Conservation (phyloP, 2,888 invertebrate genomes). For the Tryphoninae sp. region DNA sequence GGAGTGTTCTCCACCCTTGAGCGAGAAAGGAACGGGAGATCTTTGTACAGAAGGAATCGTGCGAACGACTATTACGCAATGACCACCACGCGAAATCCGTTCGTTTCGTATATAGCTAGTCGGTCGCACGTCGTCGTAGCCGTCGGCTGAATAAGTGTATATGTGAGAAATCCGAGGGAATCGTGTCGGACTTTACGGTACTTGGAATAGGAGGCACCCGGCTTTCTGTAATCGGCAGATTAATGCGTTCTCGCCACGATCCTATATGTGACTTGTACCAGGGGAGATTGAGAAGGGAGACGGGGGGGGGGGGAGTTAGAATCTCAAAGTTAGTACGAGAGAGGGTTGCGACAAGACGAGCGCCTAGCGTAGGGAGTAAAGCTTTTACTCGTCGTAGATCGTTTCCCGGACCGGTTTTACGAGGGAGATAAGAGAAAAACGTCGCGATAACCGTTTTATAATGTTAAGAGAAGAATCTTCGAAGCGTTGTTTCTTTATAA, state of each 20-base stretch:
- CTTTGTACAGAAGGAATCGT: slow-evolving; percentile 53
- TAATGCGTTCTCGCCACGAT: slow-evolving; percentile 74
- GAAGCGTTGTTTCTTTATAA: no score
- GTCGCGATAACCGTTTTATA: neutral
- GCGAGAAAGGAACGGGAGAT: neutral
- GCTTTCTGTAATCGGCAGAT: slow-evolving; percentile 80
- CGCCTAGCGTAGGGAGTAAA: neutral
- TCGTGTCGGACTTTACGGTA: slow-evolving; percentile 75
- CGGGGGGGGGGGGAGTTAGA: slow-evolving; percentile 11
- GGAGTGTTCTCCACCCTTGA: slow-evolving; percentile 59
- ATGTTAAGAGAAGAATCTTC: no score
- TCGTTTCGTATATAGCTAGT: neutral
- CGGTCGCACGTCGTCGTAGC: neutral
- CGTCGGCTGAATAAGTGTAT: slow-evolving; percentile 18
- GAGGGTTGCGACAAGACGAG: slow-evolving; percentile 1
- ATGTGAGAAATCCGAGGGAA: slow-evolving; percentile 54
- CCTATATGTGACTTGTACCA: slow-evolving; percentile 42
- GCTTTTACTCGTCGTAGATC: neutral
- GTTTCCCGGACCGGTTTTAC: slow-evolving; percentile 19
- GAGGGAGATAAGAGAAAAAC: slow-evolving; percentile 17
- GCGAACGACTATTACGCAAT: slow-evolving; percentile 75
- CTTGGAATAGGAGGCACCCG: slow-evolving; percentile 79
- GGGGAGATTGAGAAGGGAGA: slow-evolving; percentile 22
- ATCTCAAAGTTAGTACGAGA: slow-evolving; percentile 22
- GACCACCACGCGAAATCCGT: slow-evolving; percentile 73